Evolutionary conservation across 2,888 invertebrate genomes (phyloP).

Genomic region (Luffia ferchaultella): DNA sequence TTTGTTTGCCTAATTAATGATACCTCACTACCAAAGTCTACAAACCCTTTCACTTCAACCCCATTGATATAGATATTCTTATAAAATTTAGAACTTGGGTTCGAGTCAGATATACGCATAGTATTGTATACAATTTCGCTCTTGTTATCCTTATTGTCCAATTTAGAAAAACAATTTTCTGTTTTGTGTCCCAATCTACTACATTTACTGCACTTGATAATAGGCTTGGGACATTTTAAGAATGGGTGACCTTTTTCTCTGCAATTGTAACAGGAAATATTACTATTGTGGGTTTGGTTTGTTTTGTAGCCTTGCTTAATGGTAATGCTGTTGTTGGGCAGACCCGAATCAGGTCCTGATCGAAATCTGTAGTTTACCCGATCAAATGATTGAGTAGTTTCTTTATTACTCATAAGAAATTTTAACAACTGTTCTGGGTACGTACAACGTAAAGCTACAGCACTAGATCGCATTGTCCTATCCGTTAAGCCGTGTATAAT

Average conservation of each 20-base stretch:
- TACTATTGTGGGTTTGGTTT: background rate
- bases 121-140: slow-evolving; percentile 1
- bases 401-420: slow-evolving; percentile 9
- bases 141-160: background rate
- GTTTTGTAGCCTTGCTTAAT: background rate
- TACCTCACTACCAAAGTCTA: slow-evolving; percentile 3
- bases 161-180: slow-evolving; percentile 7
- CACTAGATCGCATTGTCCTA: slow-evolving; percentile 10
- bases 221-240: slow-evolving; percentile 10
- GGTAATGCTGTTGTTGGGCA: background rate
- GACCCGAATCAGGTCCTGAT: background rate
- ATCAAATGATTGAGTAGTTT: background rate
- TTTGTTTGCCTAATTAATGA: background rate
- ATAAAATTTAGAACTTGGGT: background rate
- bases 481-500: slow-evolving; percentile 14
- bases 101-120: slow-evolving; percentile 7
- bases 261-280: slow-evolving; percentile 9
- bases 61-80: slow-evolving; percentile 6
- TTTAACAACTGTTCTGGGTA: slow-evolving; percentile 7
- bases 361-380: background rate
- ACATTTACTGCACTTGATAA: slow-evolving; percentile 3
- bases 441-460: slow-evolving; percentile 9
- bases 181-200: slow-evolving; percentile 8
- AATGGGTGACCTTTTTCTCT: slow-evolving; percentile 11
- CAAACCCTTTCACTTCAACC: slow-evolving; percentile 5